Evolutionary conservation across 2,113 vertebrate genomes (phyloP).

Genomic region (Clupea harengus): DNA sequence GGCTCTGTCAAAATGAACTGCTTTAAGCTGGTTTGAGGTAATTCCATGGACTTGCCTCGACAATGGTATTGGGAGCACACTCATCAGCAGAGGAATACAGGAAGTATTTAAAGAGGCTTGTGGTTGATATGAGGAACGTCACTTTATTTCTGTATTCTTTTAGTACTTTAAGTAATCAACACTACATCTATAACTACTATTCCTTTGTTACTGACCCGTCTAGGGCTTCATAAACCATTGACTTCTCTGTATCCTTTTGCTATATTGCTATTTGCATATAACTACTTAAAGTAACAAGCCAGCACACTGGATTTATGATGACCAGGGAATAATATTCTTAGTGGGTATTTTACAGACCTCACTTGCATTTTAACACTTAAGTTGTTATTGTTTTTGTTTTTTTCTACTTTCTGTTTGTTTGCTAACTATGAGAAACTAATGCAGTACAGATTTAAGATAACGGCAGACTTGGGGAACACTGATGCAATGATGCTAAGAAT

Average conservation of each 20-base stretch:
- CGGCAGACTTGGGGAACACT: not conserved
- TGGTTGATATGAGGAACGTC: not conserved
- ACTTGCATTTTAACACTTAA: not conserved
- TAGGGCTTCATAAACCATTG: not conserved
- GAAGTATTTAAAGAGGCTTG: not conserved
- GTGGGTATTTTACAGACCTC: not conserved
- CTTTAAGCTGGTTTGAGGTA: not conserved
- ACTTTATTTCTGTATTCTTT: not conserved
- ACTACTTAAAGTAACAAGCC: not conserved
- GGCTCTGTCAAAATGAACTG: not conserved
- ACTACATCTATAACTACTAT: not conserved
- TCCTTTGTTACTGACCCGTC: not conserved
- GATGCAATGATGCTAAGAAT: not conserved
- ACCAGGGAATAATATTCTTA: not conserved
- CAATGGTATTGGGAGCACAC: not conserved
- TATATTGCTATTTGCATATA: not conserved
- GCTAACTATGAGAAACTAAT: not conserved
- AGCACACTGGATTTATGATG: slow-evolving; percentile 4
- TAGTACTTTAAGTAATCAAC: not conserved
- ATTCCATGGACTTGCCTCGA: not conserved
- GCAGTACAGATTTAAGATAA: not conserved
- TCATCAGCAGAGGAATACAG: not conserved
- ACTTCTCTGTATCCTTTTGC: not conserved
- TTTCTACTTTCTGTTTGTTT: not conserved
- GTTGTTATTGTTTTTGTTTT: not conserved